Percentiles rank a stretch among this genome's conserved stretches.
Evolutionary conservation across 1,140 invertebrate genomes (phyloP).

Genomic region (Apis cerana): DNA sequence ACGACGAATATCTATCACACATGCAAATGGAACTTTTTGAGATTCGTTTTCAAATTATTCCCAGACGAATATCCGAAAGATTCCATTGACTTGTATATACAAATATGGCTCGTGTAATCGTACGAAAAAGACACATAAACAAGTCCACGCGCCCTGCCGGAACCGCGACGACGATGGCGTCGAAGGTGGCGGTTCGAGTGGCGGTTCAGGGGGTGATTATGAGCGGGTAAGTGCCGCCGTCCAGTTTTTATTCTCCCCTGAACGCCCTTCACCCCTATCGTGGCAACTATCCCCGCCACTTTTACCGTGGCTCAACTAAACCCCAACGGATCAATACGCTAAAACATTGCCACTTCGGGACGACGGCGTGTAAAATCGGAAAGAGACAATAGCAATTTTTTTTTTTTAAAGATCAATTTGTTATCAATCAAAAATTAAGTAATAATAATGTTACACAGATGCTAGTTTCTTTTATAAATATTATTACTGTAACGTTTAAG

Average conservation of each 20-base stretch:
- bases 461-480: too few species aligned
- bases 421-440: too few species aligned
- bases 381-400: slow-evolving; percentile 60
- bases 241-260: slow-evolving; percentile 73
- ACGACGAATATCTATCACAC: too few species aligned
- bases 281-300: slow-evolving; percentile 60
- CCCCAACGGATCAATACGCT: slow-evolving; percentile 80
- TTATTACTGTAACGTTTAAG: too few species aligned
- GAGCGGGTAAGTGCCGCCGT: slow-evolving; percentile 79
- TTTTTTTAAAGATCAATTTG: slow-evolving; percentile 18
- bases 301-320: slow-evolving; percentile 72
- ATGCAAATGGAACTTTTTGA: too few species aligned
- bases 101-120: too few species aligned
- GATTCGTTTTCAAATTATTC: too few species aligned
- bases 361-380: slow-evolving; percentile 71
- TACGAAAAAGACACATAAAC: neutral
- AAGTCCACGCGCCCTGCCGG: neutral
- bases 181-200: slow-evolving; percentile 58
- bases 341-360: slow-evolving; percentile 80
- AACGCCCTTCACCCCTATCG: slow-evolving; percentile 53
- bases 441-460: too few species aligned
- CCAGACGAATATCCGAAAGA: too few species aligned
- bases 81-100: too few species aligned
- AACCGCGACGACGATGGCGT: slow-evolving; percentile 33
- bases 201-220: slow-evolving; percentile 76